These are phyloP conservation scores for Bufo bufo DNA, from an alignment of 2,113 vertebrate species.

Conservation along the genomic window DNA sequence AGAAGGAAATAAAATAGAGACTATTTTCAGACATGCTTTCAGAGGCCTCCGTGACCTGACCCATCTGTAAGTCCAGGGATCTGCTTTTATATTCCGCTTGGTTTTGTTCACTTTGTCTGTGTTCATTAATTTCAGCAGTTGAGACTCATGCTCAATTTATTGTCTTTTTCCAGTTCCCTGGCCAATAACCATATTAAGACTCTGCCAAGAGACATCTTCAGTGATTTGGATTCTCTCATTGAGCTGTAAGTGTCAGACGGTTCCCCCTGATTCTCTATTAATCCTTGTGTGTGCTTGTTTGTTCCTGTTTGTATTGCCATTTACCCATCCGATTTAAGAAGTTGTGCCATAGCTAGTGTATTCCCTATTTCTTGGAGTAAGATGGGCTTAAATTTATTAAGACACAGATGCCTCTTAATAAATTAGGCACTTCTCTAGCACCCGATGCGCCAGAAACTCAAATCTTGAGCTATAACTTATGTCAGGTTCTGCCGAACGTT, in stretches of 20 bases:
- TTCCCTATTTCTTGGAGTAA: not conserved
- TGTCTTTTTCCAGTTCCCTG: slow-evolving; percentile 83
- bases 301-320: not conserved
- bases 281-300: slow-evolving; percentile 26
- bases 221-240: slow-evolving; percentile 92
- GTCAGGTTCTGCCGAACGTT: no score
- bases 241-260: slow-evolving; percentile 86
- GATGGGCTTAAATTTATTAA: no score
- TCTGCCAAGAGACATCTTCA: slow-evolving; percentile 91
- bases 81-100: not conserved
- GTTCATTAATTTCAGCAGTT: slow-evolving; percentile 49
- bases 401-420: no score
- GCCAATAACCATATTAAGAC: slow-evolving; percentile 94
- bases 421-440: no score
- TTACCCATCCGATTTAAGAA: not conserved
- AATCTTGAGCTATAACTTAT: no score
- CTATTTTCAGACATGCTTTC: slow-evolving; percentile 89
- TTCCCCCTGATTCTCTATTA: slow-evolving; percentile 55
- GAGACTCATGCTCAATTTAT: slow-evolving; percentile 16
- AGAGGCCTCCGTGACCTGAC: slow-evolving; percentile 93
- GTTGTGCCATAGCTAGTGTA: not conserved
- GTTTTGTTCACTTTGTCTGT: slow-evolving; percentile 56
- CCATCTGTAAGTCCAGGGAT: slow-evolving; percentile 86
- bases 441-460: no score
- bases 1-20: slow-evolving; percentile 95